These are phyloP conservation scores for Drosophila cognata DNA, from an alignment of 2,888 invertebrate genomes.

Conservation along the genomic window DNA sequence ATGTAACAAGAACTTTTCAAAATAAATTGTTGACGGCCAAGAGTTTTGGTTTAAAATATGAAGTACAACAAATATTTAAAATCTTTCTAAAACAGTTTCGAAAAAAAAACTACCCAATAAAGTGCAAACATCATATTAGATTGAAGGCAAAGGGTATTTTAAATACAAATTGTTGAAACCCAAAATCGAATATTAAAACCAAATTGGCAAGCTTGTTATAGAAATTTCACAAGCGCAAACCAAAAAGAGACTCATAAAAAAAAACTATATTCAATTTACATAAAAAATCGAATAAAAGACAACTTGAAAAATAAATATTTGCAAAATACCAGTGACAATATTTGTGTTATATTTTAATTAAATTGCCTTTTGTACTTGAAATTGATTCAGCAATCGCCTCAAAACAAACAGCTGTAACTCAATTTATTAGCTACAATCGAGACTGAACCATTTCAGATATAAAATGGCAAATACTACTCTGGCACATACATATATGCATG, in stretches of 20 bases:
- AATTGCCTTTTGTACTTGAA: not conserved
- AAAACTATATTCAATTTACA: not conserved
- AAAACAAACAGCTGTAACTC: not conserved
- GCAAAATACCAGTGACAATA: not conserved
- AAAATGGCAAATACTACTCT: not conserved
- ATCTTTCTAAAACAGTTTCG: rapidly evolving
- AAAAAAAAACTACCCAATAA: not conserved
- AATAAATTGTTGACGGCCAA: too few species aligned
- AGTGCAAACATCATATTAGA: not conserved
- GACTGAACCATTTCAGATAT: not conserved
- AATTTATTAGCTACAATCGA: not conserved
- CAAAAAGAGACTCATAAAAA: not conserved
- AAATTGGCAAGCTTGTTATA: too few species aligned
- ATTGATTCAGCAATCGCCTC: not conserved
- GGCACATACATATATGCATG: not conserved
- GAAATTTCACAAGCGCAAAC: not conserved
- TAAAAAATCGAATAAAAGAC: not conserved
- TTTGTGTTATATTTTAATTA: not conserved
- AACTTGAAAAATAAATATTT: not conserved
- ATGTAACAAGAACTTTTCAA: not conserved
- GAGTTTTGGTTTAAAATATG: not conserved
- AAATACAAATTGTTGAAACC: not conserved
- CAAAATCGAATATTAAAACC: not conserved
- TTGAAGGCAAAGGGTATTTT: not conserved
- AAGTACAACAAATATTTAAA: not conserved